A percentile compares a stretch with the other conserved stretches of the same genome.
phyloP scores from a whole-genome alignment of 2,888 invertebrate genomes.

The Acronicta alni region DNA sequence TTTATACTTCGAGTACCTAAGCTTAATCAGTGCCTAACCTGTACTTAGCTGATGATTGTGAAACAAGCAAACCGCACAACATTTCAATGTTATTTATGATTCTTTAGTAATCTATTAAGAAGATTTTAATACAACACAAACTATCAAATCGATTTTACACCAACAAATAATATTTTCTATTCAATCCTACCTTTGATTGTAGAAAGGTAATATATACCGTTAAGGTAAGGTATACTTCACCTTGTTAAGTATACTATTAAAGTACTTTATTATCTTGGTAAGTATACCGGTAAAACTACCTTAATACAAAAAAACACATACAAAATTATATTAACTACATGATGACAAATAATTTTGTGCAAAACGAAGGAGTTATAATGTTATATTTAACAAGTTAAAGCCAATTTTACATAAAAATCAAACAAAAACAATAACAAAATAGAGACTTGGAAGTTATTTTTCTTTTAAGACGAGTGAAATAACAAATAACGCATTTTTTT shows the following conservation, averaged over 20 bases:
- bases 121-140: constrained; percentile 5
- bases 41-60: too few species aligned
- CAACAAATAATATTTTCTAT: too few species aligned
- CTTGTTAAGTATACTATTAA: too few species aligned
- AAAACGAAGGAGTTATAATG: constrained; percentile 19
- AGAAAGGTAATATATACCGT: background rate
- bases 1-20: too few species aligned
- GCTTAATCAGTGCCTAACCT: too few species aligned
- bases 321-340: background rate
- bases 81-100: constrained; percentile 1
- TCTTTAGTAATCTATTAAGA: constrained; percentile 3
- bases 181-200: too few species aligned
- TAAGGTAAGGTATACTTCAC: too few species aligned
- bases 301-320: constrained; percentile 7
- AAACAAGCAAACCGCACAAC: too few species aligned
- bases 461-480: background rate
- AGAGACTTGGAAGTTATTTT: constrained; percentile 5
- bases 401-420: constrained; percentile 41
- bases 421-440: constrained; percentile 4
- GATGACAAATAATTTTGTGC: constrained; percentile 25
- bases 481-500: too few species aligned
- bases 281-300: constrained; percentile 15
- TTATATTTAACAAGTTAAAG: constrained; percentile 31
- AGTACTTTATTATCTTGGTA: background rate
- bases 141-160: background rate